Conservation (phyloP, 2,888 invertebrate genomes). For the Didymodactylos carnosus region DNA sequence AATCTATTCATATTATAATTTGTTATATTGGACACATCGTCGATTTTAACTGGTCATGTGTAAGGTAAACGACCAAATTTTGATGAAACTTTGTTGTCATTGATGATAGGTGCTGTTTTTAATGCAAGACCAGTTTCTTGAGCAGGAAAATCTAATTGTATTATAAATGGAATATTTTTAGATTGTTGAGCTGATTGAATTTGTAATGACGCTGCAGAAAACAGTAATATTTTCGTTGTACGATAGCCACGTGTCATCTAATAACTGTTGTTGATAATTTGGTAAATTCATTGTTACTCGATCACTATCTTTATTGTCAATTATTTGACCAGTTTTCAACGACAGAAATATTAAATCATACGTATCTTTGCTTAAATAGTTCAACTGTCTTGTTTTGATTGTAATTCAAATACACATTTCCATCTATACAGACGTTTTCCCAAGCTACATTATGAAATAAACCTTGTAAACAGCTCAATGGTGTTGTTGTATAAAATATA, state of each 20-base stretch:
- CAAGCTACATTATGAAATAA: neutral
- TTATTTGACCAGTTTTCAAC: neutral
- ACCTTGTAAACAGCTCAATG: neutral
- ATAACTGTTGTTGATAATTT: neutral
- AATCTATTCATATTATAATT: neutral
- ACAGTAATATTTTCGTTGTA: neutral
- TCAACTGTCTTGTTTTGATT: neutral
- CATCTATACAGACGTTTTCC: neutral
- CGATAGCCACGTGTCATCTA: neutral
- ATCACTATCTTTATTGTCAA: neutral
- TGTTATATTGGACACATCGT: neutral
- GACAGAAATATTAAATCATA: neutral
- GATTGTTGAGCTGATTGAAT: neutral
- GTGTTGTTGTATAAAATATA: neutral
- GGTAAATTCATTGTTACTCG: neutral
- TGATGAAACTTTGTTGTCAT: too few species aligned
- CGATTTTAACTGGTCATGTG: neutral
- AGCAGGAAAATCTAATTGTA: neutral
- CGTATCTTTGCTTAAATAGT: neutral
- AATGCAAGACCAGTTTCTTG: neutral
- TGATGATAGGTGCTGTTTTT: neutral
- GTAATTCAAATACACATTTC: neutral
- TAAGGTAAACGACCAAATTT: neutral
- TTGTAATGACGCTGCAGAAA: neutral
- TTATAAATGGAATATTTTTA: neutral